Conservation (phyloP, 1,140 invertebrate genomes). For the Bombyx mandarina region DNA sequence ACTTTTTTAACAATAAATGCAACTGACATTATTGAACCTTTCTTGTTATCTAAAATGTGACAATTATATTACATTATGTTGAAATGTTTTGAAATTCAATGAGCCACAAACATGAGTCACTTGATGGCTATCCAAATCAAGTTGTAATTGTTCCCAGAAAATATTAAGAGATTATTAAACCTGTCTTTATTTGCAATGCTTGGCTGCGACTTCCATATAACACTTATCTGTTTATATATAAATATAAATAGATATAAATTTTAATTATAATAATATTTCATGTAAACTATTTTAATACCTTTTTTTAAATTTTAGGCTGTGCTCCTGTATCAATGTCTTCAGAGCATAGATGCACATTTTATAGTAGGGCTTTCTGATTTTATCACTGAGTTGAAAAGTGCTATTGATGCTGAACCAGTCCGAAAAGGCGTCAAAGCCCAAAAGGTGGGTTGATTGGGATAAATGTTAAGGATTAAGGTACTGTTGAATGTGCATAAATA, state of each 20-base stretch:
- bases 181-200: too few species aligned
- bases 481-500: too few species aligned
- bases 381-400: slow-evolving; percentile 81
- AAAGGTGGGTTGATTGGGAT: slow-evolving; percentile 72
- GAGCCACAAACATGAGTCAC: neutral
- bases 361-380: slow-evolving; percentile 84
- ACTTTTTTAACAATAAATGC: neutral
- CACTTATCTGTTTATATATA: too few species aligned
- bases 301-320: slow-evolving; percentile 73
- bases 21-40: neutral
- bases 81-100: neutral
- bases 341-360: slow-evolving; percentile 78
- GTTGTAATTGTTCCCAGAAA: too few species aligned
- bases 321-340: slow-evolving; percentile 84
- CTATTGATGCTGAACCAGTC: slow-evolving; percentile 80
- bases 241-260: too few species aligned
- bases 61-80: neutral
- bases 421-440: slow-evolving; percentile 89
- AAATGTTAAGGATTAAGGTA: too few species aligned
- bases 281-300: too few species aligned
- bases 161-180: too few species aligned
- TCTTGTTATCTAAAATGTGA: neutral
- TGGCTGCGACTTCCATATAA: too few species aligned
- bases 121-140: too few species aligned
- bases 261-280: too few species aligned